A percentile compares a stretch with the other conserved stretches of the same genome.
These are phyloP conservation scores for Drosophila grimshawi DNA, from an alignment of 1,140 invertebrate genomes.

Conservation along the genomic window DNA sequence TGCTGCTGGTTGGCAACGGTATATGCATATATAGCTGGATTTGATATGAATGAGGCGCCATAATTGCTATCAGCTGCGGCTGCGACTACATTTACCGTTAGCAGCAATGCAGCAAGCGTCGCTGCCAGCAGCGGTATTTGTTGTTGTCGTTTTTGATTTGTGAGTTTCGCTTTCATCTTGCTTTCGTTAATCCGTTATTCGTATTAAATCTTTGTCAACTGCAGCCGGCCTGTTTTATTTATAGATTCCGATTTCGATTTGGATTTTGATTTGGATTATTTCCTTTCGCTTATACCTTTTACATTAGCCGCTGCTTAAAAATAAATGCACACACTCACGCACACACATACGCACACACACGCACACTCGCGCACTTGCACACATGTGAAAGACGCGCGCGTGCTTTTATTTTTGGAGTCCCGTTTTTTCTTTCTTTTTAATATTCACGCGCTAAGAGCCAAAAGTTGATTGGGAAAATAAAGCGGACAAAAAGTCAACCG, in stretches of 20 bases:
- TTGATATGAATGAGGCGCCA: constrained; percentile 76
- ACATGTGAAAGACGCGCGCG: constrained; percentile 40
- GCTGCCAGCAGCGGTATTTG: constrained; percentile 33
- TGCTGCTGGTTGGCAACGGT: constrained; percentile 61
- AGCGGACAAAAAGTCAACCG: constrained; percentile 39
- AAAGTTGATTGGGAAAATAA: background rate
- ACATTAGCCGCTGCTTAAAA: constrained; percentile 62
- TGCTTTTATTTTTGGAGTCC: constrained; percentile 70
- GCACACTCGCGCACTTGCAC: background rate
- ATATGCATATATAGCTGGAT: constrained; percentile 73
- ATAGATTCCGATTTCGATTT: constrained; percentile 47
- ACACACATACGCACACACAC: constrained; percentile 35
- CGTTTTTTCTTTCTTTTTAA: constrained; percentile 25
- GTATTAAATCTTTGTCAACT: constrained; percentile 27
- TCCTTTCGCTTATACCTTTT: constrained; percentile 39
- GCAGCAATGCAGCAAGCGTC: constrained; percentile 19
- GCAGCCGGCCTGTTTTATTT: constrained; percentile 58
- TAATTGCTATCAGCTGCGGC: constrained; percentile 37
- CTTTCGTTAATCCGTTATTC: constrained; percentile 8
- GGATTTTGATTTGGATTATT: constrained; percentile 61
- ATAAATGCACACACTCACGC: constrained; percentile 62
- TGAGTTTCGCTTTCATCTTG: constrained; percentile 71
- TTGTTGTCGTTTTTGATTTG: constrained; percentile 45
- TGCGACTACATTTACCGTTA: constrained; percentile 8
- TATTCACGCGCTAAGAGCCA: constrained; percentile 30